Conservation (phyloP, 2,888 invertebrate species). For the Chaitophorus viminalis region DNA sequence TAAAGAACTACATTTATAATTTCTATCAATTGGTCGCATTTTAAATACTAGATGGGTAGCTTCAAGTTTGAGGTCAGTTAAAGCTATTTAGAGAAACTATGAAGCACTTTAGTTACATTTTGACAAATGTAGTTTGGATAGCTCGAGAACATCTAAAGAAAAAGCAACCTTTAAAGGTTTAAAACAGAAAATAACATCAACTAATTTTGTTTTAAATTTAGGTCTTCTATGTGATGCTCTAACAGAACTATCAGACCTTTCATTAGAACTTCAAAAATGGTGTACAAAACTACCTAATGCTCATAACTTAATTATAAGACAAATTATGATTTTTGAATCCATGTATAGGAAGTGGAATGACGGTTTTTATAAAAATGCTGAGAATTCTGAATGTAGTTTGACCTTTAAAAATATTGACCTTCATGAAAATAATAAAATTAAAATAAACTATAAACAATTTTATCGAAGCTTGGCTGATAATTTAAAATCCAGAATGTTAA, state of each 20-base stretch:
- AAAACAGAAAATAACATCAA: conserved; percentile 31
- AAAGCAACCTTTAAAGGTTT: conserved; percentile 28
- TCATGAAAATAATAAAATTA: not conserved
- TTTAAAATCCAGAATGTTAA: conserved; percentile 34
- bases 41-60: conserved; percentile 63
- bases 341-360: conserved; percentile 25
- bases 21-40: conserved; percentile 63
- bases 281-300: conserved; percentile 12
- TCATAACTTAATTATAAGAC: conserved; percentile 31
- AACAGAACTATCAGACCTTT: conserved; percentile 22
- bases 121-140: conserved; percentile 18
- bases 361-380: conserved; percentile 25
- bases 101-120: conserved; percentile 64
- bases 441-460: conserved; percentile 16
- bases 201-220: conserved; percentile 33
- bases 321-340: conserved; percentile 22
- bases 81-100: conserved; percentile 62
- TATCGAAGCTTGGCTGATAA: conserved; percentile 14
- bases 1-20: conserved; percentile 26
- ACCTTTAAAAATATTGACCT: not conserved
- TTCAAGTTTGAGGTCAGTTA: conserved; percentile 59
- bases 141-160: conserved; percentile 25
- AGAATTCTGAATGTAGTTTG: not conserved
- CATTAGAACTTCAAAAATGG: conserved; percentile 29
- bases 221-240: conserved; percentile 19